Base-by-base conservation (phyloP, 2,113 vertebrate species). In the Acrocephalus kingi region DNA sequence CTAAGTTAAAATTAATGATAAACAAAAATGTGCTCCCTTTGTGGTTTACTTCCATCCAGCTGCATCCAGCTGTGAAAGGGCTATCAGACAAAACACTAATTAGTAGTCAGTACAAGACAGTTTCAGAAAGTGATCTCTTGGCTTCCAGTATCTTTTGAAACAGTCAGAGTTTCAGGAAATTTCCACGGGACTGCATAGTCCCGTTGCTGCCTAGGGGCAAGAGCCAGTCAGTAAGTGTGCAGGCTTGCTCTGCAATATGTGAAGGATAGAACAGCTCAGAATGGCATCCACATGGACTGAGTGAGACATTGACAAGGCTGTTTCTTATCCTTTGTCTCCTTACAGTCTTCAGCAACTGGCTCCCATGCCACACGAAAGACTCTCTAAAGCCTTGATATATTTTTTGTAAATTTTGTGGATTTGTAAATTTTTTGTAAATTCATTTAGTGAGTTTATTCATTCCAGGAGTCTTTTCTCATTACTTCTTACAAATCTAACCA, bases 81-180 rank as follows among this genome's bases (percentile, higher is more conserved):
- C 55, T 94, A 90, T 92, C 66, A 94, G 84, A 94, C 33, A 93
- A 84, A 76, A 59, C 51, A 74, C 62, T 94, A 94, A 96, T 96
- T 95, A 96, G 69, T 43, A 89, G 72, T 51, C 74, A 87, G 46
- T 73, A 90, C 72, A 56, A 74, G 92, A 56, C 15, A 86, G 41
- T 87, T 76, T 92, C 87, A 84, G 79, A 92, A 80, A 94, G 46
- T 35, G 83, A 59, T 93, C 45, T 24, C 11, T 62, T 88, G 83
- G 58, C 24, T 93, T 91, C 52, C 58, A 55, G 13, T 58, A 37
- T 74, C 35, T 89, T 94, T 61, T 81, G 43, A 63, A 58, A 45
- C 24, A 54, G 75, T 58, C 63, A 71, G 75, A 35, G 43, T 94
- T 67, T 84, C 73, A 83, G n/a, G 31, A 39, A 74, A 41, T 52